These are phyloP conservation scores for Thunnus thynnus DNA, from an alignment of 2,113 vertebrate genomes.

Conservation along the genomic window DNA sequence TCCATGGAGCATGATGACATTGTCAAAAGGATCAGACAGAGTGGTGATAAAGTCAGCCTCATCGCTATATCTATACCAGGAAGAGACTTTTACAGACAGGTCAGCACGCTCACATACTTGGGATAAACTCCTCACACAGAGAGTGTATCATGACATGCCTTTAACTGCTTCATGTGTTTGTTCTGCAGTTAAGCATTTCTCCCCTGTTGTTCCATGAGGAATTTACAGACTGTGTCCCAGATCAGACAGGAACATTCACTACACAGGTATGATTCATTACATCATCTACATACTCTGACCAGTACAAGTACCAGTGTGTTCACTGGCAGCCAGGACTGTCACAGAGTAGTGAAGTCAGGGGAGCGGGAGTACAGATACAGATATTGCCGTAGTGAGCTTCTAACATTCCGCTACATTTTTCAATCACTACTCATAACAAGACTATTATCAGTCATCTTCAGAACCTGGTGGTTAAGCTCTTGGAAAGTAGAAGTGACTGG, in stretches of 20 bases:
- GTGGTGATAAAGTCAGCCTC: slow-evolving; percentile 83
- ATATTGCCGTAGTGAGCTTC: no score
- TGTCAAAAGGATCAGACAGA: slow-evolving; percentile 86
- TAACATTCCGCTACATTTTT: no score
- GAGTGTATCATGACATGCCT: not conserved
- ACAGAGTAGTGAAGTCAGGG: no score
- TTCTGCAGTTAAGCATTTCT: slow-evolving; percentile 88
- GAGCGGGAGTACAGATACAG: no score
- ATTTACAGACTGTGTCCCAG: slow-evolving; percentile 36
- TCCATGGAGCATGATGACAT: slow-evolving; percentile 88
- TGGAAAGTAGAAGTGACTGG: no score
- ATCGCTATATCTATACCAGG: slow-evolving; percentile 85
- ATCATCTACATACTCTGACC: not conserved
- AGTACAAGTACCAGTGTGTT: not conserved
- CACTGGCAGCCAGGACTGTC: no score
- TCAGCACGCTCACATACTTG: slow-evolving; percentile 46
- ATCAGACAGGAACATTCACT: slow-evolving; percentile 54
- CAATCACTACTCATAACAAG: no score
- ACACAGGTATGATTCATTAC: slow-evolving; percentile 78
- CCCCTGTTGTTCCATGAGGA: slow-evolving; percentile 89
- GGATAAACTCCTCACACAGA: not conserved
- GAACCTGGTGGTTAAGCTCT: no score
- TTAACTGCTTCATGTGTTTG: slow-evolving; percentile 6
- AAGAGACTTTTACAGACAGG: slow-evolving; percentile 88
- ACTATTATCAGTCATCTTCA: no score